A percentile compares a stretch with the other conserved stretches of the same genome.
Evolutionary conservation across 2,888 invertebrate species (phyloP).

Genomic region (Frankliniella fusca): DNA sequence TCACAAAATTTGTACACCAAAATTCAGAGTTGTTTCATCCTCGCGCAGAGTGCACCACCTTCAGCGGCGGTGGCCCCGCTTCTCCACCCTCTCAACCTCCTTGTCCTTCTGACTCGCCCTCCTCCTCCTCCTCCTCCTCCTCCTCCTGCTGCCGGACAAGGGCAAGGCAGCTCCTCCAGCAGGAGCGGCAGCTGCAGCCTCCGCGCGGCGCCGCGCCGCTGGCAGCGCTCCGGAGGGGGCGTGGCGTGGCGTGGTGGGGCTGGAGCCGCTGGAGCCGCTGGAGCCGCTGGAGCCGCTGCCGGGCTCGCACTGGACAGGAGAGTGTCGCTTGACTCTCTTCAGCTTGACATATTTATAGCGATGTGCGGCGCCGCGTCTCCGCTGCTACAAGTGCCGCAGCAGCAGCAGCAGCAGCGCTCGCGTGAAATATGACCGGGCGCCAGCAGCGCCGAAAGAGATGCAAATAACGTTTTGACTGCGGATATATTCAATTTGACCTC

Average conservation of each 20-base stretch:
- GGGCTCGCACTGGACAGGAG: conserved; percentile 11
- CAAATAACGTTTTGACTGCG: too few species aligned
- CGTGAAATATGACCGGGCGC: conserved; percentile 18
- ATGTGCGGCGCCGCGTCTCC: conserved; percentile 12
- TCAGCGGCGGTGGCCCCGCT: too few species aligned
- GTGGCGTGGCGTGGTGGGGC: background rate
- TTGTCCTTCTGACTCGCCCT: background rate
- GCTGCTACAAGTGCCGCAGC: conserved; percentile 2
- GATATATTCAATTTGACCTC: too few species aligned
- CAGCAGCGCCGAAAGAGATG: background rate
- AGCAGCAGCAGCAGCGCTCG: background rate
- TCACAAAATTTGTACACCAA: too few species aligned
- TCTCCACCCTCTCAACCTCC: too few species aligned
- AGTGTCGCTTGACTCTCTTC: conserved; percentile 19
- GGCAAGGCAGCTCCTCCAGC: background rate
- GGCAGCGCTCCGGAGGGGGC: background rate
- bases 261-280: background rate
- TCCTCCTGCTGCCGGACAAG: background rate
- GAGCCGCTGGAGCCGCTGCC: background rate
- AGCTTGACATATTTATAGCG: conserved; percentile 25
- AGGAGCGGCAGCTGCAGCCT: background rate
- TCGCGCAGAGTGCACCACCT: too few species aligned
- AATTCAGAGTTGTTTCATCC: too few species aligned
- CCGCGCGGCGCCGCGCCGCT: background rate
- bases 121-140: too few species aligned